phyloP scores from a whole-genome alignment of 2,113 vertebrate species.

The Ochotona princeps region DNA sequence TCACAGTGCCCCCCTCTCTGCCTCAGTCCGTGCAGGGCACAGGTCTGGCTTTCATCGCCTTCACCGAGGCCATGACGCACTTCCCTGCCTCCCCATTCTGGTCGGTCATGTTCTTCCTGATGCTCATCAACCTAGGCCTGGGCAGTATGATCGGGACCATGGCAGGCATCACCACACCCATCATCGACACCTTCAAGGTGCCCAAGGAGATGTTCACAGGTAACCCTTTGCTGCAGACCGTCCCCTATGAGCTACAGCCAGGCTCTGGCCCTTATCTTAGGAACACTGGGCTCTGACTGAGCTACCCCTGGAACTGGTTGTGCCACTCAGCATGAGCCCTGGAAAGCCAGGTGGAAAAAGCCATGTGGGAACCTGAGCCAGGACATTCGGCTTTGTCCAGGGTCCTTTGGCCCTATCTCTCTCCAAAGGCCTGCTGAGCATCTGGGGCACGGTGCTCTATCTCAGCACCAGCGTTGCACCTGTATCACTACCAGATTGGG shows the following conservation, averaged over 20 bases:
- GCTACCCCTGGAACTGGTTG: background rate
- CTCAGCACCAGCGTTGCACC: background rate
- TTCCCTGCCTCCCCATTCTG: constrained; percentile 97
- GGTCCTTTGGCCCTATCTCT: background rate
- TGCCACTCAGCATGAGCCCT: background rate
- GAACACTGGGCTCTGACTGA: background rate
- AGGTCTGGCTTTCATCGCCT: constrained; percentile 98
- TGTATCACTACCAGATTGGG: background rate
- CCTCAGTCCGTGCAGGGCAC: constrained; percentile 97
- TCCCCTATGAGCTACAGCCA: accelerated
- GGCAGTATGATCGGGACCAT: constrained; percentile 99
- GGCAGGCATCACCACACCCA: constrained; percentile 97
- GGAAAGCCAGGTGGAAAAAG: background rate
- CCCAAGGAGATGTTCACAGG: constrained; percentile 98
- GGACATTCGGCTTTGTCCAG: background rate
- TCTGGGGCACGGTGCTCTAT: background rate
- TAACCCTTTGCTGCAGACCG: constrained; percentile 77
- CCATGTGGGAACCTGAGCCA: background rate
- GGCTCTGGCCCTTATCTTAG: background rate
- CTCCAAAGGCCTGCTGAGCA: background rate
- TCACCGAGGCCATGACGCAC: constrained; percentile 99
- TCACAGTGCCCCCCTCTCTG: constrained; percentile 80
- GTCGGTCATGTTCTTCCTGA: constrained; percentile 99
- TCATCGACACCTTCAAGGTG: constrained; percentile 98
- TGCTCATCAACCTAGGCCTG: constrained; percentile 98